Evolutionary conservation across 2,797 vertebrate species (phyloP).

Genomic region (Nyctalus aviator): DNA sequence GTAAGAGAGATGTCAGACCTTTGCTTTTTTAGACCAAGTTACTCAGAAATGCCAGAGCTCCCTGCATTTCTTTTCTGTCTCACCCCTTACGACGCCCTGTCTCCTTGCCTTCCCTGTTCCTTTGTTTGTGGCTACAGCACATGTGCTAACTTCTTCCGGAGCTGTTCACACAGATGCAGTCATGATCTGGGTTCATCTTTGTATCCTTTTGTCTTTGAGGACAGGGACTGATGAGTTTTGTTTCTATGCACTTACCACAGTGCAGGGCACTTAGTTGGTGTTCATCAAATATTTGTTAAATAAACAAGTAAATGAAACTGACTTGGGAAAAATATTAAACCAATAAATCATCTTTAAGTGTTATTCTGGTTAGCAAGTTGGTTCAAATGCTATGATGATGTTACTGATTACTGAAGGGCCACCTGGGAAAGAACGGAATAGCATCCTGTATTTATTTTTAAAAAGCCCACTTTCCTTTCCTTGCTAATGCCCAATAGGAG

Average conservation of each 20-base stretch:
- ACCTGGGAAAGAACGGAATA: background rate
- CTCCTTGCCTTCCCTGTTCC: background rate
- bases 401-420: background rate
- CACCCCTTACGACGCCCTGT: background rate
- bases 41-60: background rate
- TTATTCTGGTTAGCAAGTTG: background rate
- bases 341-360: background rate
- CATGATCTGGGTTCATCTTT: background rate
- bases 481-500: background rate
- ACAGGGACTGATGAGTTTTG: background rate
- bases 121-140: background rate
- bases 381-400: background rate
- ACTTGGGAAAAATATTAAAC: conserved; percentile 27
- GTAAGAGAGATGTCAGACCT: background rate
- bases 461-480: background rate
- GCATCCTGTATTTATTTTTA: background rate
- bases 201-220: background rate
- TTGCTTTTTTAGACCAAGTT: background rate
- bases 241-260: background rate
- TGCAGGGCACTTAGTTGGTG: background rate
- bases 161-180: background rate
- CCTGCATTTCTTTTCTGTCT: background rate
- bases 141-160: background rate
- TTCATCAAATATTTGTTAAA: background rate
- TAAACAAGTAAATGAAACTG: conserved; percentile 25